These are phyloP conservation scores for Reticulitermes speratus DNA, from an alignment of 1,140 invertebrate species.

Conservation along the genomic window DNA sequence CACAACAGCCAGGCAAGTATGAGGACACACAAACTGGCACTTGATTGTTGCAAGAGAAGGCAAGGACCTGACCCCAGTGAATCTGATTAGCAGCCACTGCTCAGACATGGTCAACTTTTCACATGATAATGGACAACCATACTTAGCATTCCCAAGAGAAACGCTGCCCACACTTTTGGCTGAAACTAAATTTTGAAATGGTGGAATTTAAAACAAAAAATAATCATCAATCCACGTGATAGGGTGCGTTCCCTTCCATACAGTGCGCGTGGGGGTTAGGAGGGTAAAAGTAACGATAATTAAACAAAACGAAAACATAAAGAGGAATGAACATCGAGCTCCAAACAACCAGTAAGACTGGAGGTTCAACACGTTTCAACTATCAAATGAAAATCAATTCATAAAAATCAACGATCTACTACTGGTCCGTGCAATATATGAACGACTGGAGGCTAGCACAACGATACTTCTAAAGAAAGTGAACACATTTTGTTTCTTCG, in stretches of 20 bases:
- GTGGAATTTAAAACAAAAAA: not conserved
- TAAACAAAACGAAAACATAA: not conserved
- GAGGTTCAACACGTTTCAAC: not conserved
- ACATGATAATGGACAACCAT: not conserved
- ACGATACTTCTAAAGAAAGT: not conserved
- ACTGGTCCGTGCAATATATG: conserved; percentile 3
- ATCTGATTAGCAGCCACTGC: not conserved
- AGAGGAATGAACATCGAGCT: not conserved
- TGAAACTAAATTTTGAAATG: conserved; percentile 17
- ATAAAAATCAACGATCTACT: not conserved
- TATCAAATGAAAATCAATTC: not conserved
- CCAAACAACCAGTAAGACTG: not conserved
- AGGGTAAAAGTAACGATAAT: not conserved
- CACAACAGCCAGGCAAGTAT: not conserved
- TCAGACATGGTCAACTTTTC: conserved; percentile 15
- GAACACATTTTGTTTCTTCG: not conserved
- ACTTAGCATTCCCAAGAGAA: not conserved
- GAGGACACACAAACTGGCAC: not conserved
- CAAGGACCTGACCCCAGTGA: conserved; percentile 16
- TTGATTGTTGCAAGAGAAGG: not conserved
- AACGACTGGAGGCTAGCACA: not conserved
- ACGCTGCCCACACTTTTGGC: conserved; percentile 12
- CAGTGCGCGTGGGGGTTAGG: not conserved
- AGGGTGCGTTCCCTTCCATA: conserved; percentile 2
- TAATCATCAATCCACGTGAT: not conserved